Evolutionary conservation across 2,888 invertebrate genomes (phyloP), one percentile per base, ranked within the genome.

Genomic region (Shargacucullia verbasci): DNA sequence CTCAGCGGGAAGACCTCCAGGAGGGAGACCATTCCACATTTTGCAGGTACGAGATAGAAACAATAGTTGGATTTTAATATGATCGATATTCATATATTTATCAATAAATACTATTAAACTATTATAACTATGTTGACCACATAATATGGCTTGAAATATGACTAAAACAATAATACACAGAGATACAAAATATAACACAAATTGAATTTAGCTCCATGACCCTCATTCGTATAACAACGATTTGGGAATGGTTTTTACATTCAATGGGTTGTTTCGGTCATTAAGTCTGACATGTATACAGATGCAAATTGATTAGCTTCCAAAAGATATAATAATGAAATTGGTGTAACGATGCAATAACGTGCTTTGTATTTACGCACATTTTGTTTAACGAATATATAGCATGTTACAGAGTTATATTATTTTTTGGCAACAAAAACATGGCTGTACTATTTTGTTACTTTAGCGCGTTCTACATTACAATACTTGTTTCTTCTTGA

Each of bases 241-340:
- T 71, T 70, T 70, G 31, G 52, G 33, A 70, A 47, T 56, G 68
- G 52, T 67, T 70, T 70, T 70, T 69, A 70, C 64, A 71, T 60
- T 66, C 57, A 67, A 55, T 67, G 61, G 68, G 59, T 62, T 58
- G 56, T 70, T 59, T 54, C 54, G 68, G 62, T 72, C 72, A 68
- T 72, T 72, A 72, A 68, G 35, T 54, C 59, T 54, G 59, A 59
- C 61, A 41, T 53, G 53, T 70, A 65, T 72, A 68, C 68, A 72
- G 53, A 50, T 56, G 47, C 56, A 62, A 72, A 70, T 72, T 70
- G 72, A 70, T 72, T 67, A 59, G 58, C 70, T 59, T 61, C 62
- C 70, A 54, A 68, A 67, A 70, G 54, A 70, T 66, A 66, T 70
- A 67, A 72, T 72, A 67, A 70, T 71, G 70, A 70, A 66, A 69